A percentile compares a stretch with the other conserved stretches of the same genome.
Conservation (phyloP, 2,888 invertebrate genomes). For the Drosophila ezoana region DNA sequence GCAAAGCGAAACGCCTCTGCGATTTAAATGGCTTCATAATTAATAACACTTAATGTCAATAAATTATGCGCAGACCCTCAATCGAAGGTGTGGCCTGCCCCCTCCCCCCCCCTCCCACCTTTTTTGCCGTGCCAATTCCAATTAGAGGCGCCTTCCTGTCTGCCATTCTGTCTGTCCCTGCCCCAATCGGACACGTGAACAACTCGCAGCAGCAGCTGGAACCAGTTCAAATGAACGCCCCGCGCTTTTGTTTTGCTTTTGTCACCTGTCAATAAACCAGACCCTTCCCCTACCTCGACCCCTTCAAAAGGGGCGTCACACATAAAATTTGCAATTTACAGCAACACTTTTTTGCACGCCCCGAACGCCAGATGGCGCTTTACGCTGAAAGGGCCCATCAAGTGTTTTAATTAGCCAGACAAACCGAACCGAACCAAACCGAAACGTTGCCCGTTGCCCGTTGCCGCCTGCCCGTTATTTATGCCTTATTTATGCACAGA, state of each 20-base stretch:
- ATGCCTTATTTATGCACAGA: conserved; percentile 78
- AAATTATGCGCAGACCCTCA: conserved; percentile 59
- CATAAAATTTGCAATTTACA: conserved; percentile 68
- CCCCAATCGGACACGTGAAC: neutral
- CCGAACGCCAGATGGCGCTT: conserved; percentile 43
- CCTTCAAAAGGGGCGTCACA: conserved; percentile 3
- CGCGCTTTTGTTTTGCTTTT: conserved; percentile 2
- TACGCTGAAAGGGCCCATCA: conserved; percentile 61
- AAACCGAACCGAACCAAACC: conserved; percentile 3
- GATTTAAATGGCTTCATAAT: conserved; percentile 62
- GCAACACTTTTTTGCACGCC: conserved; percentile 26
- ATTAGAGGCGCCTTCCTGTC: too few species aligned
- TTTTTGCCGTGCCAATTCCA: too few species aligned
- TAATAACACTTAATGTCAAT: conserved; percentile 77
- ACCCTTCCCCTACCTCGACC: conserved; percentile 9
- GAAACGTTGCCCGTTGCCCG: too few species aligned
- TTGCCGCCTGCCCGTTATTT: conserved; percentile 73
- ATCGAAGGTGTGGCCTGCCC: neutral
- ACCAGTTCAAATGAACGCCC: conserved; percentile 13
- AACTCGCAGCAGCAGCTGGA: neutral
- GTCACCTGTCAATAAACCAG: conserved; percentile 49
- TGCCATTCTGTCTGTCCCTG: neutral
- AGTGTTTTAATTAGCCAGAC: conserved; percentile 74
- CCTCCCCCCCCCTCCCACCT: too few species aligned
- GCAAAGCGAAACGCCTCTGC: conserved; percentile 23